A percentile compares a stretch with the other conserved stretches of the same genome.
These are phyloP conservation scores for Spatulosminthurus flaviceps DNA, from an alignment of 2,888 invertebrate species.

Conservation along the genomic window DNA sequence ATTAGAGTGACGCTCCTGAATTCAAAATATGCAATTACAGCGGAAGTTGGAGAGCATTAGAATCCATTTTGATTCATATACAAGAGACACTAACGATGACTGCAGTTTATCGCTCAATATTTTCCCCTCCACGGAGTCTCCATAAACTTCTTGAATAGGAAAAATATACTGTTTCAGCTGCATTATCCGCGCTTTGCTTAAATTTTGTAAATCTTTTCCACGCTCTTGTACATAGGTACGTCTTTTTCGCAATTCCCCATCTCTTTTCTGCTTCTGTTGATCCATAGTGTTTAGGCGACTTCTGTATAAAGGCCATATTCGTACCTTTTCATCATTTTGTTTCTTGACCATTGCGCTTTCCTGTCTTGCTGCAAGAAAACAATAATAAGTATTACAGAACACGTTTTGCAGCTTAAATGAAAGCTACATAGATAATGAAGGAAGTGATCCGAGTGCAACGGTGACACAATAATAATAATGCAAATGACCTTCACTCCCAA, in stretches of 20 bases:
- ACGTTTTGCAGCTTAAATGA: not conserved
- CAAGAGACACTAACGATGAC: constrained; percentile 39
- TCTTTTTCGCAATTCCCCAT: constrained; percentile 69
- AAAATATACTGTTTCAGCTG: constrained; percentile 77
- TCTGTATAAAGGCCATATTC: constrained; percentile 72
- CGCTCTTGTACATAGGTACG: constrained; percentile 69
- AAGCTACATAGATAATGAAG: not conserved
- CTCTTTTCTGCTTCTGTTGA: constrained; percentile 69
- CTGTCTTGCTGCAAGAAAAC: constrained; percentile 61
- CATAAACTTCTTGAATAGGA: constrained; percentile 71
- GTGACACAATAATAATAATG: not conserved
- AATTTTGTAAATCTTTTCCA: constrained; percentile 71
- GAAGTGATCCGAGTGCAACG: not conserved
- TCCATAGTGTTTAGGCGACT: constrained; percentile 73
- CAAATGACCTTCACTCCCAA: not conserved
- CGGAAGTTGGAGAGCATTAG: not conserved
- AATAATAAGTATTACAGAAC: constrained; percentile 1
- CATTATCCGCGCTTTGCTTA: constrained; percentile 71
- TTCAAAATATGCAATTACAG: not conserved
- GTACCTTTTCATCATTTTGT: constrained; percentile 66
- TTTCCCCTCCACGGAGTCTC: constrained; percentile 32
- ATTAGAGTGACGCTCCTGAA: constrained; percentile 35
- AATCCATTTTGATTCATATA: not conserved
- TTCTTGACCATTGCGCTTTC: constrained; percentile 66
- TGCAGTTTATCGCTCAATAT: constrained; percentile 36